Evolutionary conservation across 2,888 invertebrate species (phyloP).

Genomic region (Drosophila subquinaria): DNA sequence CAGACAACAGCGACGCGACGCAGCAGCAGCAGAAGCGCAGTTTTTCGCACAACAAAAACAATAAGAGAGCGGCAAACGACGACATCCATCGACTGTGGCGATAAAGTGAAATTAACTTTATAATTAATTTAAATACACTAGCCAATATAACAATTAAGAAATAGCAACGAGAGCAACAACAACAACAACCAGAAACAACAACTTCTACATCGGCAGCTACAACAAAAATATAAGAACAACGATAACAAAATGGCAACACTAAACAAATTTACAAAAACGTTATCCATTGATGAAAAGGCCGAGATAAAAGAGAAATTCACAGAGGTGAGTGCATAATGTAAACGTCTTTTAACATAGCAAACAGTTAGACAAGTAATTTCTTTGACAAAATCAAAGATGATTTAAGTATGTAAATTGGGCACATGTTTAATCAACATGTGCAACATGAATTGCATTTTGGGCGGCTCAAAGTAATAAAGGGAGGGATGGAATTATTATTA

Average conservation of each 20-base stretch:
- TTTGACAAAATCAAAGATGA: not conserved
- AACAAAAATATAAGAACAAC: slow-evolving; percentile 29
- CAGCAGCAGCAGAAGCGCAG: slow-evolving; percentile 42
- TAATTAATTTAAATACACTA: slow-evolving; percentile 71
- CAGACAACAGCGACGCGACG: slow-evolving; percentile 37
- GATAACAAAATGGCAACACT: slow-evolving; percentile 77
- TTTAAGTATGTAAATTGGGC: slow-evolving; percentile 1
- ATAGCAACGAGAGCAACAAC: slow-evolving; percentile 13
- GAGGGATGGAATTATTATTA: slow-evolving; percentile 22
- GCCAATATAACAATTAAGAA: slow-evolving; percentile 51
- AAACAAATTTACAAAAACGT: slow-evolving; percentile 84
- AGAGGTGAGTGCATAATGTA: slow-evolving; percentile 87
- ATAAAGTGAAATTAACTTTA: slow-evolving; percentile 74
- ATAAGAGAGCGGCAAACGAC: slow-evolving; percentile 62
- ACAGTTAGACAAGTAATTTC: not conserved
- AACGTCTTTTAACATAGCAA: slow-evolving; percentile 24
- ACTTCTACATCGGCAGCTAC: slow-evolving; percentile 15
- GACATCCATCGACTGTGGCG: slow-evolving; percentile 42
- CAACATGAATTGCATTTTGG: slow-evolving; percentile 18
- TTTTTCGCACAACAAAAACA: slow-evolving; percentile 67
- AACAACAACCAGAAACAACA: slow-evolving; percentile 14
- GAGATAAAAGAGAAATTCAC: slow-evolving; percentile 92
- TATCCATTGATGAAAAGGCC: slow-evolving; percentile 88
- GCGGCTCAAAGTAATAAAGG: not conserved
- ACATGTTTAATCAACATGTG: slow-evolving; percentile 36